Conservation (phyloP, 2,888 invertebrate species). For the Anthophora plumipes region DNA sequence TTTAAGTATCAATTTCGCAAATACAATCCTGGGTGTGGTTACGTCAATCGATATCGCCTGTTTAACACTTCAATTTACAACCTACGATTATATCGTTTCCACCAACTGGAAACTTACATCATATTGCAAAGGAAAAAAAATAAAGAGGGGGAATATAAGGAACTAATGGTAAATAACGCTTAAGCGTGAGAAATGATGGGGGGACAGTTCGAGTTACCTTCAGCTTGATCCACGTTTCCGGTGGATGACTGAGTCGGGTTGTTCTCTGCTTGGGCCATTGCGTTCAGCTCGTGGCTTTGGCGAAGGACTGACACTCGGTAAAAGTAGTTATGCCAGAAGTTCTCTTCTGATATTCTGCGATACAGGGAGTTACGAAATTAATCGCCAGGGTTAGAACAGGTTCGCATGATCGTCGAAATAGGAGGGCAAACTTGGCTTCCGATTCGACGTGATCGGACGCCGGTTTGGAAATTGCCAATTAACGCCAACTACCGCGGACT, state of each 20-base stretch:
- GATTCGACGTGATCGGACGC: conserved; percentile 21
- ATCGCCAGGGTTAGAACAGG: conserved; percentile 11
- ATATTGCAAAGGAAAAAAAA: too few species aligned
- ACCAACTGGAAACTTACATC: too few species aligned
- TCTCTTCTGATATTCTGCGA: conserved; percentile 97
- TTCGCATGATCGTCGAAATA: too few species aligned
- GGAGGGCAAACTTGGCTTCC: neutral
- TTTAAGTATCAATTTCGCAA: too few species aligned
- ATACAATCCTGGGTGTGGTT: too few species aligned
- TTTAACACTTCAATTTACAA: too few species aligned
- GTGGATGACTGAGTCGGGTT: conserved; percentile 79
- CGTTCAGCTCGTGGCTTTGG: conserved; percentile 96
- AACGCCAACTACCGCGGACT: conserved; percentile 10
- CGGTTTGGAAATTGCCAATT: conserved; percentile 51
- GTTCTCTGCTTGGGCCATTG: conserved; percentile 85
- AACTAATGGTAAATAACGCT: conserved; percentile 16
- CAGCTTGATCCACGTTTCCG: conserved; percentile 86
- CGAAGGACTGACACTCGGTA: conserved; percentile 99
- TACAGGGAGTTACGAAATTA: conserved; percentile 40
- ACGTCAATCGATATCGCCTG: too few species aligned
- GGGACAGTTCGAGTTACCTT: conserved; percentile 84
- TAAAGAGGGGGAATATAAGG: too few species aligned
- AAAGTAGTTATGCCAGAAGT: conserved; percentile 99
- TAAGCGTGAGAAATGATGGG: conserved; percentile 26
- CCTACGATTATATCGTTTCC: too few species aligned